Percentiles rank a stretch among this genome's conserved stretches.
These are phyloP conservation scores for Halictus ligatus DNA, from an alignment of 2,888 invertebrate species.

Conservation along the genomic window DNA sequence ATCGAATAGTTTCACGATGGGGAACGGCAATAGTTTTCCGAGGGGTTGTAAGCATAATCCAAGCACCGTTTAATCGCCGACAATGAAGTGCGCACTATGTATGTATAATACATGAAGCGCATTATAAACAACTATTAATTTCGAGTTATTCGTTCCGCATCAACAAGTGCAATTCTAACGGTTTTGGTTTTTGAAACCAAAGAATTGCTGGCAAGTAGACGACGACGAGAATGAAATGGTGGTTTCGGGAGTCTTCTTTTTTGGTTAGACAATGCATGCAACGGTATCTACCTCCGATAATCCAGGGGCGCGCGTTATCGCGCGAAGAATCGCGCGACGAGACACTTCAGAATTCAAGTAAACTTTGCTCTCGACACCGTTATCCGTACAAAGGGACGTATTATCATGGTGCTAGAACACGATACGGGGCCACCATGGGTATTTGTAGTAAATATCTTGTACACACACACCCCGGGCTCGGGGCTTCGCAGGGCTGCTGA, in stretches of 20 bases:
- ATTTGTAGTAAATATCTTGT: constrained; percentile 82
- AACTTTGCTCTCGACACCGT: constrained; percentile 65
- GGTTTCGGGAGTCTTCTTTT: background rate
- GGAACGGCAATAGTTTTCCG: constrained; percentile 48
- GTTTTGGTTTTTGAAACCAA: background rate
- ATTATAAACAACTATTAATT: background rate
- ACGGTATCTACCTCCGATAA: constrained; percentile 47
- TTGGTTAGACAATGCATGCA: constrained; percentile 31
- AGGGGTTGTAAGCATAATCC: constrained; percentile 49
- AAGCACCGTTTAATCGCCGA: constrained; percentile 16
- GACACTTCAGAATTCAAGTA: constrained; percentile 64
- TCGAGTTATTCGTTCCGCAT: background rate
- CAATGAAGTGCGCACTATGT: background rate
- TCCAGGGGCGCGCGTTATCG: constrained; percentile 50
- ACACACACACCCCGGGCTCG: constrained; percentile 74
- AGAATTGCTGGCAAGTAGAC: background rate
- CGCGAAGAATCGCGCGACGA: constrained; percentile 53
- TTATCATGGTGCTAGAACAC: constrained; percentile 73
- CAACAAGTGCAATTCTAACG: background rate
- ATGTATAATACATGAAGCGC: background rate
- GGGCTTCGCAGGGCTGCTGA: constrained; percentile 48
- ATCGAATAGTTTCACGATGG: constrained; percentile 64
- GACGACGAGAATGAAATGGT: background rate
- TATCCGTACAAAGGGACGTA: constrained; percentile 74
- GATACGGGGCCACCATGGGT: constrained; percentile 76